Percentiles rank a stretch among this genome's conserved stretches.
phyloP scores from a whole-genome alignment of 2,797 vertebrate species.

The Cephalopachus bancanus region DNA sequence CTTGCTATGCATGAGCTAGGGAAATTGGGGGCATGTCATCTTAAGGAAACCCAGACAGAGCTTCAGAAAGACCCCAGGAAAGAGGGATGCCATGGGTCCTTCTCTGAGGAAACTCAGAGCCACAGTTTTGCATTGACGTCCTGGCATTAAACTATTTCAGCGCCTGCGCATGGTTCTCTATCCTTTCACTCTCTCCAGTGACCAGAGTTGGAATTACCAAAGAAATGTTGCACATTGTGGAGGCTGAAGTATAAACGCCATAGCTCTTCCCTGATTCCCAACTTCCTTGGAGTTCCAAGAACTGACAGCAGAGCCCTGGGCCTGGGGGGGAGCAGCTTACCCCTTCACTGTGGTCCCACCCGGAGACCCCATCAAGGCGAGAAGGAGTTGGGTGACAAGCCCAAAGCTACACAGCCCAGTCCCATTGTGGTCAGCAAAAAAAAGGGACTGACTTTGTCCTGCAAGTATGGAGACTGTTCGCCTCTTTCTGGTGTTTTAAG shows the following conservation, averaged over 20 bases:
- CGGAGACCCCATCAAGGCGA: not conserved
- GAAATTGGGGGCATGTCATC: not conserved
- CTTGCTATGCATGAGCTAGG: not conserved
- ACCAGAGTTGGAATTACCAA: not conserved
- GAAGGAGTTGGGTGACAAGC: not conserved
- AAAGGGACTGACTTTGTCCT: not conserved
- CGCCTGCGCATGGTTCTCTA: not conserved
- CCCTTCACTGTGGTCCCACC: not conserved
- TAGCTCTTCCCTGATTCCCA: not conserved
- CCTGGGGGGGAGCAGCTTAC: not conserved
- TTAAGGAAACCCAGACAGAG: not conserved
- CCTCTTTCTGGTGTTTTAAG: slow-evolving; percentile 2
- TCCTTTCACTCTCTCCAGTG: not conserved
- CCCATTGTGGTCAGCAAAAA: not conserved
- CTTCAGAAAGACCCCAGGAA: slow-evolving; percentile 14
- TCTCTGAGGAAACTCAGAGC: not conserved
- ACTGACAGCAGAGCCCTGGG: slow-evolving; percentile 2
- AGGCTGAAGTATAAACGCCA: not conserved
- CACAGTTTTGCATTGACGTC: not conserved
- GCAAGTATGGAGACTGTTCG: not conserved
- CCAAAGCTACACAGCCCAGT: not conserved
- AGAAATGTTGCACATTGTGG: not conserved
- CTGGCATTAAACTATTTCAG: not conserved
- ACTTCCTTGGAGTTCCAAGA: not conserved
- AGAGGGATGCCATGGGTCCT: not conserved